A percentile compares a stretch with the other conserved stretches of the same genome.
phyloP scores from a whole-genome alignment of 53 echinoderm and acorn worm genomes.

The Echinarachnius parma region DNA sequence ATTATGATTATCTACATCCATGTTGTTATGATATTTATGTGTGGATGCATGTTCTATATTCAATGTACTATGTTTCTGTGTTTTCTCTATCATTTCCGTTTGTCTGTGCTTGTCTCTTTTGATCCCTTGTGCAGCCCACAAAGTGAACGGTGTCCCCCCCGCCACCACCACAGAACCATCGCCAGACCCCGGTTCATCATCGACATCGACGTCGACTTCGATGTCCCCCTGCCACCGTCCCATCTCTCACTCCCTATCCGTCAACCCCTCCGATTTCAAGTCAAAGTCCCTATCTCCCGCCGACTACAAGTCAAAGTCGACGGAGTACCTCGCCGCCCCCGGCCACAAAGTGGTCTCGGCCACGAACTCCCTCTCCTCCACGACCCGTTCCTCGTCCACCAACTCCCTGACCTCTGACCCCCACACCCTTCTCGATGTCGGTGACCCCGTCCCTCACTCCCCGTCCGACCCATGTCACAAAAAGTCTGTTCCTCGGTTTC shows the following conservation, averaged over 20 bases:
- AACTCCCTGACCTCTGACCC: conserved; percentile 12
- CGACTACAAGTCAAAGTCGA: background rate
- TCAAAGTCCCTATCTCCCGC: background rate
- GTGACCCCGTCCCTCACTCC: conserved; percentile 26
- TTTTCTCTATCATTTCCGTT: background rate
- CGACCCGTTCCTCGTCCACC: conserved; percentile 21
- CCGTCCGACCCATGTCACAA: conserved; percentile 20
- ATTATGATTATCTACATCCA: no score
- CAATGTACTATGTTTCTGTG: background rate
- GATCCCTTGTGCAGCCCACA: background rate
- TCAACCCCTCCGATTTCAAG: background rate
- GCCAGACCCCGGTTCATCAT: background rate
- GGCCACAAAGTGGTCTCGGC: conserved; percentile 1
- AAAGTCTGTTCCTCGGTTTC: conserved; percentile 39
- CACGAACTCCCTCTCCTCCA: conserved; percentile 8
- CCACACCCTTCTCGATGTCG: conserved; percentile 21
- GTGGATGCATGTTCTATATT: background rate
- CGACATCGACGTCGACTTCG: background rate
- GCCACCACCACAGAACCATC: background rate
- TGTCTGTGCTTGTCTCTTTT: background rate
- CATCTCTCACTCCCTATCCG: conserved; percentile 1
- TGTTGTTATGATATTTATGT: background rate
- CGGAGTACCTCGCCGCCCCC: background rate
- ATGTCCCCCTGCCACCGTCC: conserved; percentile 6
- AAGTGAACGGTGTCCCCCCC: conserved; percentile 31